A percentile compares a stretch with the other conserved stretches of the same genome.
Conservation (phyloP, 2,888 invertebrate genomes). For the Tachina grossa region DNA sequence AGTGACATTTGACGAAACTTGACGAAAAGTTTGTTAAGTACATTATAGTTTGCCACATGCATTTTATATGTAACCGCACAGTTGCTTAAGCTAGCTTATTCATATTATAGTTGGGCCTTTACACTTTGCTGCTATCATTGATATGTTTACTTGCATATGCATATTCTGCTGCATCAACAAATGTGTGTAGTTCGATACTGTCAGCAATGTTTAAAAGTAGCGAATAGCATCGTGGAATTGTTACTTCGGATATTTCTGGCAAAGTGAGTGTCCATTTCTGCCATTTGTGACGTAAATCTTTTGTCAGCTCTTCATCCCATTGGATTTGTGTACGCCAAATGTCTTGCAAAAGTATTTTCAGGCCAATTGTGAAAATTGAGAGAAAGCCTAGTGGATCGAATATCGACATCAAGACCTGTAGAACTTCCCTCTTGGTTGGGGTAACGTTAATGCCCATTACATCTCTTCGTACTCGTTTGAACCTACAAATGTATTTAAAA, state of each 20-base stretch:
- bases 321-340: background rate
- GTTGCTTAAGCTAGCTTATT: too few species aligned
- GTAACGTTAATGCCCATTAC: background rate
- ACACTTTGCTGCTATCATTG: too few species aligned
- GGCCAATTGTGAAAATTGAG: background rate
- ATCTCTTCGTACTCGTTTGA: background rate
- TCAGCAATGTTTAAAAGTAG: background rate
- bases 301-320: background rate
- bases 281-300: background rate
- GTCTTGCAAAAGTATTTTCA: constrained; percentile 8
- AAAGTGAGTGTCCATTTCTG: background rate
- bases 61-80: too few species aligned
- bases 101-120: too few species aligned
- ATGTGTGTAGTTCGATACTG: too few species aligned
- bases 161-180: too few species aligned
- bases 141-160: too few species aligned
- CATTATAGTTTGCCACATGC: too few species aligned
- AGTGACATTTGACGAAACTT: too few species aligned
- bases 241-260: background rate
- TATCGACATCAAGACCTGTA: background rate
- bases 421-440: too few species aligned
- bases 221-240: background rate
- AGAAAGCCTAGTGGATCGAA: background rate
- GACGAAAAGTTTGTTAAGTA: too few species aligned
- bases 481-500: background rate